Conservation (phyloP, 2,797 vertebrate species). For the Austrolebias charrua region DNA sequence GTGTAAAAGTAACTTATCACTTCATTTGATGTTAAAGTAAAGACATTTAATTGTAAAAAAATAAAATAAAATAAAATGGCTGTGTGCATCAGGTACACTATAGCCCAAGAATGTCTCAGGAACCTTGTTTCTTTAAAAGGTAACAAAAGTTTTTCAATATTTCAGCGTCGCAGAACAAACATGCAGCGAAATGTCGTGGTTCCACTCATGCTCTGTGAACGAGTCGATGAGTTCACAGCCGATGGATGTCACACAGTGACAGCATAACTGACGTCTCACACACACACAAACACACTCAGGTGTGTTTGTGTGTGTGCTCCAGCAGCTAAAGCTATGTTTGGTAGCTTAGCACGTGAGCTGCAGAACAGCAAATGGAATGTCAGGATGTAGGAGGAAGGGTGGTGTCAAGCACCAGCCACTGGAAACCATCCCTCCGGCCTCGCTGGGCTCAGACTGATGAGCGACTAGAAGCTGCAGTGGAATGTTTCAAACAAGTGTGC, state of each 20-base stretch:
- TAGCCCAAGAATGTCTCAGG: slow-evolving; percentile 19
- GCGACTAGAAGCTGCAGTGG: not conserved
- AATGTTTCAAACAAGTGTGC: slow-evolving; percentile 5
- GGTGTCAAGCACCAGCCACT: slow-evolving; percentile 53
- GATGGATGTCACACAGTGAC: slow-evolving; percentile 93
- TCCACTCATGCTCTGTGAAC: slow-evolving; percentile 76
- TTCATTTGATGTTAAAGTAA: not conserved
- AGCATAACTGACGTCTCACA: slow-evolving; percentile 83
- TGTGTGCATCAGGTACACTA: not conserved
- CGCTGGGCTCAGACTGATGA: slow-evolving; percentile 31
- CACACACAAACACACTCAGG: slow-evolving; percentile 1
- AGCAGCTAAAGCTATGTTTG: slow-evolving; percentile 64
- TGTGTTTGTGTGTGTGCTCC: slow-evolving; percentile 42
- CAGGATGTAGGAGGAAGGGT: slow-evolving; percentile 24
- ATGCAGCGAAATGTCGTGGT: slow-evolving; percentile 33
- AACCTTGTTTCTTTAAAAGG: slow-evolving; percentile 34
- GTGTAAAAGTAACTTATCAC: too few relatives aligned
- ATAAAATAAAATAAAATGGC: not conserved
- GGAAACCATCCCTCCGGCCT: slow-evolving; percentile 15
- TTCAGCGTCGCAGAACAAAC: slow-evolving; percentile 41
- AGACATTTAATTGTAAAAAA: not conserved
- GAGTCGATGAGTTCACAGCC: slow-evolving; percentile 70
- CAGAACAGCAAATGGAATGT: slow-evolving; percentile 83
- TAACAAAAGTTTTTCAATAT: slow-evolving; percentile 44
- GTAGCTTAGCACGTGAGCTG: slow-evolving; percentile 70